Evolutionary conservation across 2,113 vertebrate genomes (phyloP), one percentile per base, ranked within the genome.

Genomic region (Ovis aries): DNA sequence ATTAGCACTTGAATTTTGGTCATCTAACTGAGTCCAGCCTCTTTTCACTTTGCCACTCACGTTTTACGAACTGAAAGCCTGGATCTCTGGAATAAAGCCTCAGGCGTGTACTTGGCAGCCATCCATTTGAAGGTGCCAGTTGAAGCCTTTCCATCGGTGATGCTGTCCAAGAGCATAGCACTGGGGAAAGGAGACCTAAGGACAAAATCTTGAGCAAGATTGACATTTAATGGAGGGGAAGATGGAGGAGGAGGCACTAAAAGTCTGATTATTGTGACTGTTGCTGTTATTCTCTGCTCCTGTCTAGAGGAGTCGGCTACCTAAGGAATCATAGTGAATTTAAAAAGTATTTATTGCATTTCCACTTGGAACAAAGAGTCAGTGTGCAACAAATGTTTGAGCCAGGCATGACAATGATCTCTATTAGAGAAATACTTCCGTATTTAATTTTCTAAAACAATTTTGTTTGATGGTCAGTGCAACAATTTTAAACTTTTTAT

Each of bases 381-480:
- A 7, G 8, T 74, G 16, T n/a, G 13, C 55, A 90, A 40, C 50
- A 50, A 60, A 86, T 74, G 78, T 55, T 48, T 92, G 94, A 89
- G 36, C n/a, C 88, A 74, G 71, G 13, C 45, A 23, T 25, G n/a
- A 43, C 71, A 59, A 80, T 13, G 62, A 60, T 57, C 40, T 94
- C 59, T 7, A 33, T 7, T 74, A 92, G 93, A 83, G 29, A 52
- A 36, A 93, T n/a, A 62, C 5, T 23, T 77, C 15, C 33, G 16
- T 43, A 57, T 93, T 97, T 83, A 60, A 21, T 92, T 88, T 95
- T 87, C 71, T 64, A 90, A 95, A 80, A 80, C 59, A 85, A 91
- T n/a, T 83, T 94, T n/a, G 50, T 78, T 67, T 90, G 55, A 80
- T 43, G 45, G 71, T 40, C 40, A 84, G n/a, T 80, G 87, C 29